Evolutionary conservation across 2,797 vertebrate species (phyloP), one percentile per base, ranked within the genome.

Genomic region (Onychomys torridus): DNA sequence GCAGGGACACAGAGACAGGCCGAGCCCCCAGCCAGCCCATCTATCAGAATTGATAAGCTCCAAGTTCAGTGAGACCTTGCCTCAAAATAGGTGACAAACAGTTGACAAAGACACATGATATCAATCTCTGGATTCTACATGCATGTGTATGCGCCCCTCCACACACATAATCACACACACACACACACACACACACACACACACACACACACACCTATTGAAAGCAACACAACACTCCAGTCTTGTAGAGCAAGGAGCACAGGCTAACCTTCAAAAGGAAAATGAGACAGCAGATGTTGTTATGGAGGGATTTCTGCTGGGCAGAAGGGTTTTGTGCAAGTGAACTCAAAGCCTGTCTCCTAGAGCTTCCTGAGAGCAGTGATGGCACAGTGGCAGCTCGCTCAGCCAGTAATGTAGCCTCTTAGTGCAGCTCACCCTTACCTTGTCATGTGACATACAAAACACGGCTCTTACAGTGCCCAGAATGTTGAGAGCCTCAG

Each of bases 311-410:
- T 87, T 97, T 89, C 69, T 92, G 4, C 40, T 78, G 37, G 13
- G 61, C 59, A 65, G 16, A 83, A 82, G 63, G 57, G 27, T 73
- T 90, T 86, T 55, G 85, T 93, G 69, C 71, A 85, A 87, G 52
- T 88, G 85, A 96, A 77, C 69, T 96, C 77, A 82, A 73, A 63
- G 46, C 29, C 52, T 43, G 17, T 95, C 78, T 94, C 59, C 73
- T 77, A 32, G 96, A 93, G 93, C 46, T 89, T 94, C 93, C 85
- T 90, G 71, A 89, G 75, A 92, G 82, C 23, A 63, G n/a, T 40
- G 81, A 63, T 78, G 84, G 49, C 46, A 0, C 59, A 75, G 34
- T 52, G 43, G 29, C 37, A 83, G 61, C 34, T 78, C 63, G 61
- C 67, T 88, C 82, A 77, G 85, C 65, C 25, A 73, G 10, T 37